Evolutionary conservation across 2,888 invertebrate species (phyloP).

Genomic region (Drosophila nr. perissopoda): DNA sequence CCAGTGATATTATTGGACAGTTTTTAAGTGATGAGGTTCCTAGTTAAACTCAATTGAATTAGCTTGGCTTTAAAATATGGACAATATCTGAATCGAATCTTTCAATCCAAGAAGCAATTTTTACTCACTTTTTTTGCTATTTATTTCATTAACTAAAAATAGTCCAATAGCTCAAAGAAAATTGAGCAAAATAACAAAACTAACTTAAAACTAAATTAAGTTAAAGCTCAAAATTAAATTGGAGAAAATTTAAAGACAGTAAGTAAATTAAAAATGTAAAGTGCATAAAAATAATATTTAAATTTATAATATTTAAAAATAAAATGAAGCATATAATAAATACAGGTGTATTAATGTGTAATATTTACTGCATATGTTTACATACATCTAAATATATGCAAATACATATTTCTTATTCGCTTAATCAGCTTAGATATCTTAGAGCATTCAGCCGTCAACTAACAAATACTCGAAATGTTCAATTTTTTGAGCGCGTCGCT

Average conservation of each 20-base stretch:
- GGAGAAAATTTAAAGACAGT: rapidly evolving
- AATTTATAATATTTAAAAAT: background rate
- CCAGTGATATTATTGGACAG: background rate
- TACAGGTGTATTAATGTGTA: background rate
- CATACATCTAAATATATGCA: background rate
- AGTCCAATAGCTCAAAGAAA: too few species aligned
- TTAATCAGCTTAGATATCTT: background rate
- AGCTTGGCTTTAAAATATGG: background rate
- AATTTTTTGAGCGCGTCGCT: constrained; percentile 15
- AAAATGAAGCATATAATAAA: background rate
- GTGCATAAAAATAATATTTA: background rate
- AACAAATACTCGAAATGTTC: background rate
- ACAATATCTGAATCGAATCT: background rate
- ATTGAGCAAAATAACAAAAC: background rate
- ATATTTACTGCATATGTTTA: too few species aligned
- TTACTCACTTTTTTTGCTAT: too few species aligned
- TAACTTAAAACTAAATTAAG: background rate
- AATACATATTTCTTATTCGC: background rate
- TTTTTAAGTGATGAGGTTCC: background rate
- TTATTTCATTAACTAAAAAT: background rate
- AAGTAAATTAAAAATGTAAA: background rate
- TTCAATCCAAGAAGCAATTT: background rate
- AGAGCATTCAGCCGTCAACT: constrained; percentile 41
- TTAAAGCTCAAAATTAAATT: background rate
- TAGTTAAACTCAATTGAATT: background rate